Evolutionary conservation across 2,797 vertebrate species (phyloP).

Genomic region (Gymnothorax reevesii): DNA sequence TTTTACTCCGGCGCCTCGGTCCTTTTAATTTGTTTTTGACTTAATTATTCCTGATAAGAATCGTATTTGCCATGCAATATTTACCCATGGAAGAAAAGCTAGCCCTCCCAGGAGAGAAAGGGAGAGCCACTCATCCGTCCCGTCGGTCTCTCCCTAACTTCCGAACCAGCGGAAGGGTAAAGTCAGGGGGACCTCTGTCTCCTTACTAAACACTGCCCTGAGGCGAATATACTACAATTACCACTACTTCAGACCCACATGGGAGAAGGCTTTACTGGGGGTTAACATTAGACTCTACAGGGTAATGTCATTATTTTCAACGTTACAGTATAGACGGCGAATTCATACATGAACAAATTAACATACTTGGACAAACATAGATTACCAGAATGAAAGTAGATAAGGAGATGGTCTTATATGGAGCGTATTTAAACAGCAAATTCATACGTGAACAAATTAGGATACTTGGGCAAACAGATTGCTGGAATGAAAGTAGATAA

Average conservation of each 20-base stretch:
- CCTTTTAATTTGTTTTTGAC: conserved; percentile 44
- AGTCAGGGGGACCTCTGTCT: conserved; percentile 3
- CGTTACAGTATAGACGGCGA: not conserved
- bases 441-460: not conserved
- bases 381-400: not conserved
- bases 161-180: not conserved
- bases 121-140: conserved; percentile 9
- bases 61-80: conserved; percentile 28
- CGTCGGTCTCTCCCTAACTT: not conserved
- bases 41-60: conserved; percentile 42
- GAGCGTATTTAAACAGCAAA: not conserved
- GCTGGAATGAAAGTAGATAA: not conserved
- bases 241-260: not conserved
- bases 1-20: conserved; percentile 38
- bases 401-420: too few relatives aligned
- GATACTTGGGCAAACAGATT: not conserved
- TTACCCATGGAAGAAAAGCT: not conserved
- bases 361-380: not conserved
- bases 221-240: not conserved
- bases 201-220: not conserved
- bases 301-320: not conserved
- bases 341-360: not conserved
- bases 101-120: conserved; percentile 13
- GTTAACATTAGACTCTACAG: not conserved
- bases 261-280: too few relatives aligned